Base-by-base conservation (phyloP, 2,113 vertebrate genomes). In the Puntigrus tetrazona region DNA sequence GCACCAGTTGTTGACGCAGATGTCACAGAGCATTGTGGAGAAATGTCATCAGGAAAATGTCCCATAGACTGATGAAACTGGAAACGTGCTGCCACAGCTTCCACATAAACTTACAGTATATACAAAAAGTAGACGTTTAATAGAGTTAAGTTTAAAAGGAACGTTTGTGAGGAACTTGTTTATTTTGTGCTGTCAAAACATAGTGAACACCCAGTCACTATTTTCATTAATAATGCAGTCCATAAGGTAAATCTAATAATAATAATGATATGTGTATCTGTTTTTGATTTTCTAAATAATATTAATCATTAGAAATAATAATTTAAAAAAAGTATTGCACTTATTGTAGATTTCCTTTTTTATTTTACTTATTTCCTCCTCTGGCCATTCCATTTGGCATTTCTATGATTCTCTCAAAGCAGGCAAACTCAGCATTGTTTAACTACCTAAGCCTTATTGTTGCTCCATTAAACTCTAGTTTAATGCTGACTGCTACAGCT, bases 1-100 rank as follows among this genome's bases (percentile, higher is more conserved):
- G 72, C 78, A 69, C 81, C 85, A 83, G 85, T 84, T 88, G 89
- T 86, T 87, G 88, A 84, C 78, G 75, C 74, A 87, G 83, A 87
- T 84, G 86, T 90, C 84, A 90, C 82, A 76, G 67, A 88, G 82
- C 57, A 86, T 88, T 90, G 86, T 88, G 79, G 74, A 78, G 67
- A 88, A 87, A 88, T 90, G 89, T 90, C 89, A 88, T 84, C 86
- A 87, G 83, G 79, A 87, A 88, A 88, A 90, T 81, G 84, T 88
- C 82, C 87, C 78, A 81, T 84, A 81, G 85, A 88, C 85, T 72
- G 83, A 79, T 85, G 77, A 84, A 86, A 81, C 76, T 36, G 50
- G 72, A 89, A 81, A 89, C 55, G 79, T 57, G 70, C 81, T 20
- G 16, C 52, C 52, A 76, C 25, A 27, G 61, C 73, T 78, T 74